phyloP scores from a whole-genome alignment of 2,888 invertebrate genomes.

The Adelphocoris suturalis region DNA sequence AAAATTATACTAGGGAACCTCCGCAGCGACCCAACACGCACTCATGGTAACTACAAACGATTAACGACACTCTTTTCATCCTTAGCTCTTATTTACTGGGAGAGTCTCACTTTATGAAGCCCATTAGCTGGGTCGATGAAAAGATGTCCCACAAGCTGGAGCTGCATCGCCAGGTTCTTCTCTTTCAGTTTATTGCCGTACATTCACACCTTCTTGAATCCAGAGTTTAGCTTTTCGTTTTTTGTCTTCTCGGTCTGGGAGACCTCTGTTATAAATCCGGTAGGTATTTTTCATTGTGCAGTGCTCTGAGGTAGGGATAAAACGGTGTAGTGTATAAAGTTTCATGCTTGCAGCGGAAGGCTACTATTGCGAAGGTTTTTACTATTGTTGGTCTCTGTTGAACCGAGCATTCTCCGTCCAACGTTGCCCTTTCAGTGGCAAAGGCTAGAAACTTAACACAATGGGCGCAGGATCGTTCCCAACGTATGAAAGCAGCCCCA shows the following conservation, averaged over 20 bases:
- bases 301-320: background rate
- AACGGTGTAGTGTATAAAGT: slow-evolving; percentile 15
- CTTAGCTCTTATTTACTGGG: slow-evolving; percentile 9
- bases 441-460: background rate
- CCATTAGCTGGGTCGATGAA: slow-evolving; percentile 56
- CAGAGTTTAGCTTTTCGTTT: slow-evolving; percentile 1
- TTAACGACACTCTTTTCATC: slow-evolving; percentile 20
- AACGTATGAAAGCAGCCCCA: background rate
- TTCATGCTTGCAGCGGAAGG: background rate
- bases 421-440: background rate
- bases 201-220: slow-evolving; percentile 39
- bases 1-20: background rate
- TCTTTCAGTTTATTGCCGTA: slow-evolving; percentile 36
- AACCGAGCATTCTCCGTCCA: background rate
- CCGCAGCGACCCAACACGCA: slow-evolving; percentile 11
- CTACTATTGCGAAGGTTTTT: slow-evolving; percentile 12
- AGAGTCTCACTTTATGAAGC: slow-evolving; percentile 41
- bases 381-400: slow-evolving; percentile 20
- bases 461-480: background rate
- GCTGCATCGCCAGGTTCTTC: background rate
- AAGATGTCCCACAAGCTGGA: slow-evolving; percentile 35
- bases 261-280: background rate
- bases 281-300: slow-evolving; percentile 8
- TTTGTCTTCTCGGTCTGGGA: background rate
- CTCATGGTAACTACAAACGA: slow-evolving; percentile 23